Evolutionary conservation across 2,797 vertebrate genomes (phyloP), one percentile per base, ranked within the genome.

Genomic region (Notolepis coatsorum): DNA sequence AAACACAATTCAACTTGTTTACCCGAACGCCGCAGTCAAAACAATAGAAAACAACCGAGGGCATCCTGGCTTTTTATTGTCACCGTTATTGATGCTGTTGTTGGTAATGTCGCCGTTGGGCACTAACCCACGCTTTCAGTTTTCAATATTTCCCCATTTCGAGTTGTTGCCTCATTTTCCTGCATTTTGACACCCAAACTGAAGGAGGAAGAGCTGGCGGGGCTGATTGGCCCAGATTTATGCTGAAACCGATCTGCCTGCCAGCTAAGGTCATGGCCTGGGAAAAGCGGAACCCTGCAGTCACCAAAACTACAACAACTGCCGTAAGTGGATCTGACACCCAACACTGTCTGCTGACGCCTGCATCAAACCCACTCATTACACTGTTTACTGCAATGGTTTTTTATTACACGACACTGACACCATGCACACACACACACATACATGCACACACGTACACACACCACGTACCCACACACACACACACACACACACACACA

Each of bases 191-290:
- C 43, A 54, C 57, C 21, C 46, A 56, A 82, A 75, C n/a, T 75
- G 51, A 49, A 63, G 84, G 66, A 61, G 15, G 61, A 79, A 53
- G 51, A 68, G 33, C 47, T 10, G 65, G 57, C 63, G 70, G 30
- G 38, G 62, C 61, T 67, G 51, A 71, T 81, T 54, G 84, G 60
- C 38, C 42, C 7, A 41, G 30, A 27, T 72, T 75, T 80, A 73
- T 12, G 51, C 69, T 80, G 78, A 65, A 87, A 86, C 76, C 48
- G 75, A 89, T 80, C 79, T 25, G 66, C 52, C 69, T 79, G 77
- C 82, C 82, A 82, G 68, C 62, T n/a, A 31, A 69, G 89, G 89
- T 85, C 83, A 51, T 10, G 43, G 84, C 84, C 82, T 76, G 75
- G 77, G 62, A 75, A 77, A 82, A 79, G 57, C 62, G 13, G 52